Evolutionary conservation across 23 tunicate species (phyloP).

Genomic region (Styela clava): DNA sequence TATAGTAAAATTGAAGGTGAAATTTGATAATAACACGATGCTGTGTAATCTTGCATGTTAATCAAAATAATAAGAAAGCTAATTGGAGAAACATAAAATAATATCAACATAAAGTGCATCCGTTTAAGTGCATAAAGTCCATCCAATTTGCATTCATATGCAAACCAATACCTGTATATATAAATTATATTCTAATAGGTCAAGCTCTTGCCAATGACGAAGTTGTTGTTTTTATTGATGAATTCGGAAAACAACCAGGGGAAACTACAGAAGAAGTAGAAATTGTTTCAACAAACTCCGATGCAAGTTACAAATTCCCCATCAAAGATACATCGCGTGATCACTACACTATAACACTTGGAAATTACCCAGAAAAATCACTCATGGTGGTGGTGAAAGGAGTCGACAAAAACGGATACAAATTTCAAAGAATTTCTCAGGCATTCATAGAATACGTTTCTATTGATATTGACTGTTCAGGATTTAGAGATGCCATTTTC

Average conservation of each 20-base stretch:
- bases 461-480: constrained; percentile 32
- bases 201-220: constrained; percentile 35
- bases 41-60: too few species aligned
- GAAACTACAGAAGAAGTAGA: constrained; percentile 18
- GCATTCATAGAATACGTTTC: constrained; percentile 29
- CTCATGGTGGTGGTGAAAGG: constrained; percentile 31
- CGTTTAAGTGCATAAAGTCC: too few species aligned
- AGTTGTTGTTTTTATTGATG: constrained; percentile 35
- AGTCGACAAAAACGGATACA: constrained; percentile 26
- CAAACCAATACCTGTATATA: too few species aligned
- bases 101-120: too few species aligned
- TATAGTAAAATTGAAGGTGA: too few species aligned
- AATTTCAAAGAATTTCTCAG: constrained; percentile 20
- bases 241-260: constrained; percentile 27
- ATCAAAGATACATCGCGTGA: background rate
- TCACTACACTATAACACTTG: background rate
- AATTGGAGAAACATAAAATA: too few species aligned
- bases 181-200: too few species aligned
- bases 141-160: too few species aligned
- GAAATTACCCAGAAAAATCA: background rate
- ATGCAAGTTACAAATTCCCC: background rate
- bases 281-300: background rate
- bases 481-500: too few species aligned
- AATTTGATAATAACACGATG: too few species aligned
- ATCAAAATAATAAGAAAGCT: too few species aligned